Conservation (phyloP, 2,888 invertebrate species). For the Antheraea assamensis region DNA sequence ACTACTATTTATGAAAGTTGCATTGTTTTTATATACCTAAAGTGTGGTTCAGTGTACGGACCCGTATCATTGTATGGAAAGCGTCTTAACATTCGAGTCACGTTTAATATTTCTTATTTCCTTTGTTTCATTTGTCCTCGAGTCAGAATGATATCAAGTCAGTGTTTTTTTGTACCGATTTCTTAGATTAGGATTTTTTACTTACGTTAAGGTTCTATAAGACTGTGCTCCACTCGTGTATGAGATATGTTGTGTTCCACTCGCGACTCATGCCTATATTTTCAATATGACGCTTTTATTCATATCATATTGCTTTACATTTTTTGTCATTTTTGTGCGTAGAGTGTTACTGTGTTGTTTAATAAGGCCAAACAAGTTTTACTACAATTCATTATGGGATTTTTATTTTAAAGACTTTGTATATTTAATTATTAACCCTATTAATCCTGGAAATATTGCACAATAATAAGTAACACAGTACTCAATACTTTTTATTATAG, state of each 20-base stretch:
- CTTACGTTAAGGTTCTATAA: conserved; percentile 39
- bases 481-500: not conserved
- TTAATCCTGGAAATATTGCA: not conserved
- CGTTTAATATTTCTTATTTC: conserved; percentile 81
- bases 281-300: conserved; percentile 24
- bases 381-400: not conserved
- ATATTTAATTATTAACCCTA: not conserved
- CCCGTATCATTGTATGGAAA: conserved; percentile 65
- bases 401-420: not conserved
- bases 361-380: not conserved
- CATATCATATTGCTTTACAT: conserved; percentile 10
- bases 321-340: not conserved
- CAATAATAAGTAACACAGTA: too few species aligned
- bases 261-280: conserved; percentile 24
- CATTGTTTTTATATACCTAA: conserved; percentile 59
- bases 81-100: conserved; percentile 70
- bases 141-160: conserved; percentile 68
- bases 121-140: conserved; percentile 77
- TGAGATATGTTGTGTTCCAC: conserved; percentile 21
- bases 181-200: conserved; percentile 44
- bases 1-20: conserved; percentile 56
- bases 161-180: conserved; percentile 59
- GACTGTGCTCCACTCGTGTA: conserved; percentile 24
- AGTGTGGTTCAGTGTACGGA: conserved; percentile 47
- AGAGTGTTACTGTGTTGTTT: not conserved